Evolutionary conservation across 2,113 vertebrate species (phyloP).

Genomic region (Maccullochella peelii): DNA sequence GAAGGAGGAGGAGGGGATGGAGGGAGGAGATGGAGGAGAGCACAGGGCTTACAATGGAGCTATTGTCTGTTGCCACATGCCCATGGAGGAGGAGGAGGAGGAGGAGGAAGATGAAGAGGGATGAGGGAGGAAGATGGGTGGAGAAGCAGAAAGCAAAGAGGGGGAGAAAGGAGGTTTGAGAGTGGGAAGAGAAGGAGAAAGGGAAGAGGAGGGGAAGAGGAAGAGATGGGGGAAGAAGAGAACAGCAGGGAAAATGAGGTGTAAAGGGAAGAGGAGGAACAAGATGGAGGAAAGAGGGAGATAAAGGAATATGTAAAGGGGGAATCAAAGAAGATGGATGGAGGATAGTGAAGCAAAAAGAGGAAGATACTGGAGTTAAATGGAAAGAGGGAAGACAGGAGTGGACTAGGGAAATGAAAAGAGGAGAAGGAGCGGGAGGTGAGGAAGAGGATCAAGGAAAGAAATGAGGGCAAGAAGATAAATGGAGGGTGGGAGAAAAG

Average conservation of each 20-base stretch:
- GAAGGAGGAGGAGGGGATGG: constrained; percentile 27
- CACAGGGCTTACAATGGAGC: constrained; percentile 67
- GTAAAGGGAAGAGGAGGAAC: not conserved
- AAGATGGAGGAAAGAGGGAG: not conserved
- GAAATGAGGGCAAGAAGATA: no score
- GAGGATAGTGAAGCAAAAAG: no score
- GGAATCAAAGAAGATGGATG: no score
- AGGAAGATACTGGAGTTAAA: not conserved
- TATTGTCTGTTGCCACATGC: constrained; percentile 78
- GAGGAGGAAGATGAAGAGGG: not conserved
- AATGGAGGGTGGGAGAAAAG: not conserved
- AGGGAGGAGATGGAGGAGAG: constrained; percentile 63
- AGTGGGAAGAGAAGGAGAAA: not conserved
- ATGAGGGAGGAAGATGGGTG: constrained; percentile 5
- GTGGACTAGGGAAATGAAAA: not conserved
- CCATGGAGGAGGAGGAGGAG: constrained; percentile 41
- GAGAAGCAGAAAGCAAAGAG: not conserved
- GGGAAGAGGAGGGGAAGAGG: not conserved
- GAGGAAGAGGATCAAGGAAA: not conserved
- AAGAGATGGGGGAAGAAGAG: not conserved
- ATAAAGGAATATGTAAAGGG: not conserved
- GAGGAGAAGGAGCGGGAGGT: not conserved
- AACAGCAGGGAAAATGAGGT: not conserved
- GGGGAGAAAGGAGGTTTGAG: not conserved
- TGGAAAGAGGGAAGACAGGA: no score